These are phyloP conservation scores for Sorex maritimensis DNA, from an alignment of 2,797 vertebrate genomes.

Conservation along the genomic window DNA sequence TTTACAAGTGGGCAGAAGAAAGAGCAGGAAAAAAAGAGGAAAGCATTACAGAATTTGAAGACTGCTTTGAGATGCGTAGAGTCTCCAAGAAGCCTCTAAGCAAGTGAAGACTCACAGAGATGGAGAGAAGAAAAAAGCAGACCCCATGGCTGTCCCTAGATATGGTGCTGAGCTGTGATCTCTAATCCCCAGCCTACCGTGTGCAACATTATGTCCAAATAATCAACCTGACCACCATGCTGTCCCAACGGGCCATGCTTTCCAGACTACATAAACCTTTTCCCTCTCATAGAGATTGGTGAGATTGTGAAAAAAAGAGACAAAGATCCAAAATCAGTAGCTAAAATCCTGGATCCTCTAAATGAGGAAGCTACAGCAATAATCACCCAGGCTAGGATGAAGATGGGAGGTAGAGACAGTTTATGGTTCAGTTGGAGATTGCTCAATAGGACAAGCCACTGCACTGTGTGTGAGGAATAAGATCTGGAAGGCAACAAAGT, in stretches of 20 bases:
- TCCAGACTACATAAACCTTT: background rate
- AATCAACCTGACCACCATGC: background rate
- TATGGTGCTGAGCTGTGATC: background rate
- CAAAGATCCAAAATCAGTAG: background rate
- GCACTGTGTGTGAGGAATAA: conserved; percentile 14
- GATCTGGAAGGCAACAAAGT: background rate
- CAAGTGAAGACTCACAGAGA: background rate
- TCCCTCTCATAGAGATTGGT: conserved; percentile 1
- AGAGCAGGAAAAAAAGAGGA: background rate
- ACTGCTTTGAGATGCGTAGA: background rate
- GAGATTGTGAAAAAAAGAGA: background rate
- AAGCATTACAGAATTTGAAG: background rate
- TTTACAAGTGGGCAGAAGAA: background rate
- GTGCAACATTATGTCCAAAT: background rate
- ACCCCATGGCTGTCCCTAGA: background rate
- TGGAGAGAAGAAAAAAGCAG: background rate
- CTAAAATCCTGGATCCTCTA: background rate
- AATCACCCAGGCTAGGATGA: background rate
- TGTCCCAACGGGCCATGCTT: background rate
- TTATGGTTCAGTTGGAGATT: background rate
- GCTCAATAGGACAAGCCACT: background rate
- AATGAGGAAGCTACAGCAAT: background rate
- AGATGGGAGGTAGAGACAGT: background rate
- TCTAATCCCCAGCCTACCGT: background rate
- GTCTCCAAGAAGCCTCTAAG: background rate